Percentiles rank a stretch among this genome's conserved stretches.
Conservation (phyloP, 53 echinoderm and acorn worm genomes). For the Stichopus horrens region DNA sequence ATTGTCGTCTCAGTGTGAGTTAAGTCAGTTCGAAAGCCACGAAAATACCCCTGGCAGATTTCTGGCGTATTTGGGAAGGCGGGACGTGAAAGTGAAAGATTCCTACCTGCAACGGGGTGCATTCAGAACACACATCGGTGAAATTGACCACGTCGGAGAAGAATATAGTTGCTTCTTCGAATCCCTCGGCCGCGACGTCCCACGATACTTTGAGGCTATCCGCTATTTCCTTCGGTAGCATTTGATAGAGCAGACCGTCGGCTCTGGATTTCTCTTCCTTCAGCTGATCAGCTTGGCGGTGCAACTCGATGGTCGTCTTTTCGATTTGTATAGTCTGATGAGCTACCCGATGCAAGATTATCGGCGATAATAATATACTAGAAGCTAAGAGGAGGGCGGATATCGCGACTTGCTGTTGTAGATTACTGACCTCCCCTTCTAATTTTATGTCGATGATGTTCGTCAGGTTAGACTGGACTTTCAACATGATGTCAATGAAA, state of each 20-base stretch:
- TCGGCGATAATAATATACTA: constrained; percentile 18
- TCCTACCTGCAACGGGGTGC: constrained; percentile 66
- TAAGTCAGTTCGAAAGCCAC: no score
- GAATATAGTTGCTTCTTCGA: constrained; percentile 67
- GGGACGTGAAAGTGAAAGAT: no score
- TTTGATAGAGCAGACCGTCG: constrained; percentile 85
- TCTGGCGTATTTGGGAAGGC: no score
- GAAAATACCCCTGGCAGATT: no score
- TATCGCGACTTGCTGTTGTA: background rate
- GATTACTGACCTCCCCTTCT: background rate
- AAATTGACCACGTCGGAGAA: constrained; percentile 75
- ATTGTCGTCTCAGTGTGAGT: no score
- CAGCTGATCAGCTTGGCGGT: constrained; percentile 73
- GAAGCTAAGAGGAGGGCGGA: background rate
- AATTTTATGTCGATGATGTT: constrained; percentile 19
- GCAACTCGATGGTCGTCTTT: constrained; percentile 69
- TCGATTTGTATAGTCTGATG: constrained; percentile 74
- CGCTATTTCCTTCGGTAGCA: constrained; percentile 85
- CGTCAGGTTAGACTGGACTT: constrained; percentile 58
- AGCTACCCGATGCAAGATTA: constrained; percentile 30
- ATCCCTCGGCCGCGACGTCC: constrained; percentile 54
- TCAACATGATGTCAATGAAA: constrained; percentile 58
- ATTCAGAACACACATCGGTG: constrained; percentile 59
- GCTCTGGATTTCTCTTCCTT: constrained; percentile 83
- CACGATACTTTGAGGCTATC: constrained; percentile 64